phyloP scores from a whole-genome alignment of 2,888 invertebrate species.

The Drosophila infuscata region DNA sequence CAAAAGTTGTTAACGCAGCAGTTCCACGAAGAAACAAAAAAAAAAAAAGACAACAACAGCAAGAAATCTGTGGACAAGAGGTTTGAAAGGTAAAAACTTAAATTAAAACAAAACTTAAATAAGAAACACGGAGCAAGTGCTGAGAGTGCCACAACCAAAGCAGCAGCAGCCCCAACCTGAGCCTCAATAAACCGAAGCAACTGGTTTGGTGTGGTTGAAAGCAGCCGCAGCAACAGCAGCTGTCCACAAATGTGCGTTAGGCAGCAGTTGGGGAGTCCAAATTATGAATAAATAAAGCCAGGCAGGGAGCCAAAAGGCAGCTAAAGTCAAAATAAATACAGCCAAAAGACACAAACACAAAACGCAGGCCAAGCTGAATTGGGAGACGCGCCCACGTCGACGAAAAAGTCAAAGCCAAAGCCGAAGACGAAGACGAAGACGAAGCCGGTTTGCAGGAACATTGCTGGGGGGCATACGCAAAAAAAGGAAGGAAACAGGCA shows the following conservation, averaged over 20 bases:
- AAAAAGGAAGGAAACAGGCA: conserved; percentile 80
- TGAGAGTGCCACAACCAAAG: conserved; percentile 25
- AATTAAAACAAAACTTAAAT: conserved; percentile 78
- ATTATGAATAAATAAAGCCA: conserved; percentile 74
- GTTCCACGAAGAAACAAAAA: conserved; percentile 69
- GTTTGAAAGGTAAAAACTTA: conserved; percentile 79
- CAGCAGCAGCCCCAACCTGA: conserved; percentile 3
- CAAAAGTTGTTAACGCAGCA: conserved; percentile 81
- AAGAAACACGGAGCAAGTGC: conserved; percentile 61
- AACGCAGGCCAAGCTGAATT: conserved; percentile 25
- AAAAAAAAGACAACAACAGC: conserved; percentile 50
- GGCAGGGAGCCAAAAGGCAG: conserved; percentile 28
- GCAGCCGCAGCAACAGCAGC: conserved; percentile 54
- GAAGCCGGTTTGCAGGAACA: conserved; percentile 78
- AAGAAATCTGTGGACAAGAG: conserved; percentile 78
- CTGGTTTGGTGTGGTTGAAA: conserved; percentile 65
- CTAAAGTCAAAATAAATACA: conserved; percentile 74
- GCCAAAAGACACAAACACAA: conserved; percentile 41
- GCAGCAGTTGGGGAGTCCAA: conserved; percentile 56
- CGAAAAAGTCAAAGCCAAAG: conserved; percentile 9
- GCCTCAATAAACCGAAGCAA: conserved; percentile 36
- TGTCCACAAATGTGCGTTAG: conserved; percentile 78
- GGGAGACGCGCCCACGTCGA: conserved; percentile 53
- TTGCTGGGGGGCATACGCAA: conserved; percentile 58
- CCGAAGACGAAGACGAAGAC: conserved; percentile 36